Evolutionary conservation across 1,140 invertebrate species (phyloP).

Genomic region (Sycobia sp.): DNA sequence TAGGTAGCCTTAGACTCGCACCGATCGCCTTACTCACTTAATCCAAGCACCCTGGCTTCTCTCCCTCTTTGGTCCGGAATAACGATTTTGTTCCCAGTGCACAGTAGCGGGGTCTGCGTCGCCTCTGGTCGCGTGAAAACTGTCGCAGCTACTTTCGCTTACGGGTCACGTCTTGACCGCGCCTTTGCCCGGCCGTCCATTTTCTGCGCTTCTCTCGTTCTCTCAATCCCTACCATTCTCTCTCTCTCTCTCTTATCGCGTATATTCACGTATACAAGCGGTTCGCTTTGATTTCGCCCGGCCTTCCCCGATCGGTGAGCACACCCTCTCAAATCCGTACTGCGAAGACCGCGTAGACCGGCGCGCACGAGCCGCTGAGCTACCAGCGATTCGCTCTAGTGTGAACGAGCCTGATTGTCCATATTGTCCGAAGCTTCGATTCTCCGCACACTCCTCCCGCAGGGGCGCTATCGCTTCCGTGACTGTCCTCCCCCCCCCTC

Average conservation of each 20-base stretch:
- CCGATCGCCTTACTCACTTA: slow-evolving; percentile 16
- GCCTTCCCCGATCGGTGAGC: slow-evolving; percentile 2
- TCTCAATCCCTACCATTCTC: too few species aligned
- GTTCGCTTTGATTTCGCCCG: slow-evolving; percentile 10
- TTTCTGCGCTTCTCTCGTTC: background rate
- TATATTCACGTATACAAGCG: too few species aligned
- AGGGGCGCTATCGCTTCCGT: too few species aligned
- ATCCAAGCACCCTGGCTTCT: slow-evolving; percentile 38
- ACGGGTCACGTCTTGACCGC: slow-evolving; percentile 55
- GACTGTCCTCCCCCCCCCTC: too few species aligned
- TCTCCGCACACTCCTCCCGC: background rate
- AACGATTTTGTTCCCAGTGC: slow-evolving; percentile 6
- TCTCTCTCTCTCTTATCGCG: background rate
- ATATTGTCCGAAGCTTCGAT: slow-evolving; percentile 46
- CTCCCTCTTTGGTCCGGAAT: background rate
- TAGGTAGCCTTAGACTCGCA: too few species aligned
- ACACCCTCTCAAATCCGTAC: too few species aligned
- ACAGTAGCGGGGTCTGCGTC: slow-evolving; percentile 10
- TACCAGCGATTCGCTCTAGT: slow-evolving; percentile 38
- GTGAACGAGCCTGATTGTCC: slow-evolving; percentile 52
- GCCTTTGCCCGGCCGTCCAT: slow-evolving; percentile 34
- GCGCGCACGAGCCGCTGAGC: background rate
- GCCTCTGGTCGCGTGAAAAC: slow-evolving; percentile 37
- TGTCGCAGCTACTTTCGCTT: slow-evolving; percentile 50
- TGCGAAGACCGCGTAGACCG: too few species aligned